phyloP scores from a whole-genome alignment of 2,797 vertebrate species.

The Lerista edwardsae region DNA sequence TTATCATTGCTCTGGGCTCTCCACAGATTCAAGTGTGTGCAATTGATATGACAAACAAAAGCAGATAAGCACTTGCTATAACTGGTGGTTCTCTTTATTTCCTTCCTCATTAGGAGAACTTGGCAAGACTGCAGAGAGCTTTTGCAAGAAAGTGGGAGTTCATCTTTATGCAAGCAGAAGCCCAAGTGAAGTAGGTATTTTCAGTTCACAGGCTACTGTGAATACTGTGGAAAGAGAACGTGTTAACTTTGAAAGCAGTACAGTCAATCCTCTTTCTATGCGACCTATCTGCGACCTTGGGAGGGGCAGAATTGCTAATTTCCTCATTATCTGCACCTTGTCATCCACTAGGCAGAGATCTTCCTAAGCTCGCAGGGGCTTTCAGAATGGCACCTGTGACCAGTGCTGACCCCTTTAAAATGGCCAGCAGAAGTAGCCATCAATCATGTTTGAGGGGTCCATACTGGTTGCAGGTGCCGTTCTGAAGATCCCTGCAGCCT shows the following conservation, averaged over 20 bases:
- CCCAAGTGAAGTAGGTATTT: slow-evolving; percentile 95
- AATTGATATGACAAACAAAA: background rate
- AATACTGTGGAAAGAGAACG: slow-evolving; percentile 22
- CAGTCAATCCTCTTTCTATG: too few species aligned
- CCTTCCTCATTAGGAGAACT: slow-evolving; percentile 87
- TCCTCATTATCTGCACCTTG: too few species aligned
- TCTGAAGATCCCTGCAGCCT: too few species aligned
- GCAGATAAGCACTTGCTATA: slow-evolving; percentile 12
- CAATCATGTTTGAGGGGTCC: too few species aligned
- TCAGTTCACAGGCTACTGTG: slow-evolving; percentile 35
- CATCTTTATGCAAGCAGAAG: slow-evolving; percentile 98
- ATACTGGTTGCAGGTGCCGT: too few species aligned
- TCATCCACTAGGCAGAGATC: too few species aligned
- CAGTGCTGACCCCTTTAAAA: too few species aligned
- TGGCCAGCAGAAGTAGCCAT: too few species aligned
- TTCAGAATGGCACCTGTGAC: too few species aligned
- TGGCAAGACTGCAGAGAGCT: slow-evolving; percentile 93
- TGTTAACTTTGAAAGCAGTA: slow-evolving; percentile 3
- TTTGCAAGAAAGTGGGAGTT: slow-evolving; percentile 98
- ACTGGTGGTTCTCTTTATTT: slow-evolving; percentile 56
- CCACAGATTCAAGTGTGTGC: slow-evolving; percentile 18
- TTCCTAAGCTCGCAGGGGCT: too few species aligned
- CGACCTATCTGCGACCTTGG: too few species aligned
- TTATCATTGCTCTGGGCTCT: background rate
- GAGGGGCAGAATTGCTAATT: too few species aligned